A percentile compares a stretch with the other conserved stretches of the same genome.
These are phyloP conservation scores for Belgica antarctica DNA, from an alignment of 2,888 invertebrate genomes.

Conservation along the genomic window DNA sequence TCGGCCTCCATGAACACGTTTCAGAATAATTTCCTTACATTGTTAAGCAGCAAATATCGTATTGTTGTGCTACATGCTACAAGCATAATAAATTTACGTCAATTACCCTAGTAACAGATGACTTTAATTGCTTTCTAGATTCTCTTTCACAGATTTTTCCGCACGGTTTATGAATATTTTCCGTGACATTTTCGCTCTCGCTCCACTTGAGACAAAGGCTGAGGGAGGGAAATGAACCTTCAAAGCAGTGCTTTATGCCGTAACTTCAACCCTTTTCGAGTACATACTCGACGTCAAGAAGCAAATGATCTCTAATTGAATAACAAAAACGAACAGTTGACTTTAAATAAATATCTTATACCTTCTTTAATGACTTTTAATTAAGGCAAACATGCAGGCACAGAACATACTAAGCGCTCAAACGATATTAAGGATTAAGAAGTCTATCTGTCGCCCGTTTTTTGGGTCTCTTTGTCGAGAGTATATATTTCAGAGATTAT, in stretches of 20 bases:
- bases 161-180: neutral
- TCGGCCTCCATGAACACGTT: neutral
- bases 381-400: conserved; percentile 18
- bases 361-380: conserved; percentile 39
- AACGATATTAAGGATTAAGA: conserved; percentile 1
- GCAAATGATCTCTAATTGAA: conserved; percentile 27
- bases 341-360: conserved; percentile 26
- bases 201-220: neutral
- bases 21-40: conserved; percentile 7
- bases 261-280: conserved; percentile 7
- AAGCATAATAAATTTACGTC: conserved; percentile 40
- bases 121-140: conserved; percentile 30
- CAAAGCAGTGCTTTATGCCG: too few species aligned
- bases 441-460: neutral
- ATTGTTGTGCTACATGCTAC: conserved; percentile 2
- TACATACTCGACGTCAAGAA: too few species aligned
- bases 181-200: neutral
- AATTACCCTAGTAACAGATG: conserved; percentile 40
- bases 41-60: conserved; percentile 19
- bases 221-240: neutral
- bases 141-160: conserved; percentile 12
- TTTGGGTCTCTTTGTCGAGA: neutral
- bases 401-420: neutral
- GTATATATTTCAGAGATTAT: conserved; percentile 23
- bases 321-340: neutral